Percentiles rank a stretch among this genome's conserved stretches.
Evolutionary conservation across 2,113 vertebrate species (phyloP).

Genomic region (Capreolus pygargus): DNA sequence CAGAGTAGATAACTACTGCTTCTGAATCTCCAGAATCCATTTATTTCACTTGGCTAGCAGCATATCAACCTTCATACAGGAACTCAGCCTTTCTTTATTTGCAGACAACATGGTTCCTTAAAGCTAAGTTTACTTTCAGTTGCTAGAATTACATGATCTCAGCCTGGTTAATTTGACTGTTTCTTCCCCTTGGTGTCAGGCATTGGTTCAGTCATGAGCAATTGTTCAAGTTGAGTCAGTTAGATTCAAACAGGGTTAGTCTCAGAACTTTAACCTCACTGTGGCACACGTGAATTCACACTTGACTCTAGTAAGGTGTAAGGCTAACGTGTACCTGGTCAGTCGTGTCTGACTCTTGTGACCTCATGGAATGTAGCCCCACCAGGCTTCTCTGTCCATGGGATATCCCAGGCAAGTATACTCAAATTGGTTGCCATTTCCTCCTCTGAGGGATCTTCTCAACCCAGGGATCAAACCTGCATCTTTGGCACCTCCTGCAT

Average conservation of each 20-base stretch:
- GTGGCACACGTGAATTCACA: neutral
- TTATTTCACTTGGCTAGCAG: neutral
- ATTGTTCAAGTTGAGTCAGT: neutral
- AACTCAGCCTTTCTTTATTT: neutral
- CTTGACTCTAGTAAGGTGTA: neutral
- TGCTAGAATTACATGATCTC: neutral
- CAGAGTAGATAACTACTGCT: neutral
- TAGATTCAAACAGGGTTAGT: neutral
- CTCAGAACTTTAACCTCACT: neutral
- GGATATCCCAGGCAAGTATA: neutral
- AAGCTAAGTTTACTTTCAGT: neutral
- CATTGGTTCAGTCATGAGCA: neutral
- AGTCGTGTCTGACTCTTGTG: neutral
- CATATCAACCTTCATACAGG: neutral
- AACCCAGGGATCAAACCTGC: neutral
- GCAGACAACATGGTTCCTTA: neutral
- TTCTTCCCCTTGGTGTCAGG: neutral
- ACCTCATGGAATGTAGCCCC: neutral
- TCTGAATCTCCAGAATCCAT: neutral
- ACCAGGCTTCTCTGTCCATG: neutral
- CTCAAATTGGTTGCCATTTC: neutral
- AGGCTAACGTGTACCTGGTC: neutral
- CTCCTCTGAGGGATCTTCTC: neutral
- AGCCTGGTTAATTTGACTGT: neutral
- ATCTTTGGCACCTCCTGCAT: neutral